Evolutionary conservation across 2,888 invertebrate species (phyloP), one percentile per base, ranked within the genome.

Genomic region (Hofmannophila pseudospretella): DNA sequence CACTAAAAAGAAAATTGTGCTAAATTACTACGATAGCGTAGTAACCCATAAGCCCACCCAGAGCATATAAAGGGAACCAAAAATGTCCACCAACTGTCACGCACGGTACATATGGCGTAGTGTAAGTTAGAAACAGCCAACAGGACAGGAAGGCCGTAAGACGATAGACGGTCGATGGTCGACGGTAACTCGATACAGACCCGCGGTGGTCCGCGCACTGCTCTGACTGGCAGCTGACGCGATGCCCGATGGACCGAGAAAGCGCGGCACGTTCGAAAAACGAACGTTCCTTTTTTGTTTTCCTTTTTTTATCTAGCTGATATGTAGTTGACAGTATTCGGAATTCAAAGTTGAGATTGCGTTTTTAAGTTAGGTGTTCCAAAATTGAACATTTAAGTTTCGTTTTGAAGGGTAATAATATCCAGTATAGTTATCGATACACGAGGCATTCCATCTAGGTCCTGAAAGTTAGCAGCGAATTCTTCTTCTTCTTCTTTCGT

Each of bases 241-340:
- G 72, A 86, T 81, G 85, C 81, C 81, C 80, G 80, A 81, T 85
- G 73, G 84, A 85, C 77, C 85, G 85, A 71, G 80, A 82, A 86
- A 81, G 80, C 74, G 82, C 72, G 79, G 69, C 75, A 73, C 75
- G 79, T 74, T 73, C 77, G 67, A 67, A 67, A 67, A 63, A 63
- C 61, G 68, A 69, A 71, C 64, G 54, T 38, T 49, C 39, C 54
- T 52, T 60, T 59, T 59, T 66, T 64, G 62, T 58, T 52, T 36
- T 49, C 50, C 44, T 52, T 36, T 49, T 51, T 45, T 51, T 45
- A 2, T 45, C 35, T 42, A 44, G 44, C 23, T n/a, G n/a, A n/a
- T 16, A 16, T 53, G 47, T 62, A 56, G 45, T 65, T 67, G 72
- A 70, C 65, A 62, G n/a, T 55, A 52, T 47, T 41, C 38, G 42